Evolutionary conservation across 2,888 invertebrate species (phyloP).

Genomic region (Andrena marginata): DNA sequence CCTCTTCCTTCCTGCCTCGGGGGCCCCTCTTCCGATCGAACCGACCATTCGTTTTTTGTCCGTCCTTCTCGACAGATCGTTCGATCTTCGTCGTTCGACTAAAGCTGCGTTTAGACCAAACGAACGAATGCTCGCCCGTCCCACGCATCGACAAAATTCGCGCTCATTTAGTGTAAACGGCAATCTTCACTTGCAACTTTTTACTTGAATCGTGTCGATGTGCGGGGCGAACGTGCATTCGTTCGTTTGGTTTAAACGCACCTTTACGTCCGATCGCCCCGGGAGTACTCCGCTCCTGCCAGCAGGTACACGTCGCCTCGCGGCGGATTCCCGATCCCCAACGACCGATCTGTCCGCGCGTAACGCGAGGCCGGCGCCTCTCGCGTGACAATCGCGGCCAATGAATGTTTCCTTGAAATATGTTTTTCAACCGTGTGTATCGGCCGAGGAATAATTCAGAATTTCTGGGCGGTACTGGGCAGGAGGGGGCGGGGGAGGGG

Average conservation of each 20-base stretch:
- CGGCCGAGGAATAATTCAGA: background rate
- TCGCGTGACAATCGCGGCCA: background rate
- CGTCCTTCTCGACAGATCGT: slow-evolving; percentile 73
- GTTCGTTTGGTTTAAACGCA: too few species aligned
- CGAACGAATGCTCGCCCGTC: too few species aligned
- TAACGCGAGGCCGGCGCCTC: background rate
- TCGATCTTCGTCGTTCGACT: slow-evolving; percentile 74
- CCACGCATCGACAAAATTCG: too few species aligned
- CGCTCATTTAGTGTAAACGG: too few species aligned
- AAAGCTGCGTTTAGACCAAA: too few species aligned
- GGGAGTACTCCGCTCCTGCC: slow-evolving; percentile 4
- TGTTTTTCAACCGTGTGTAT: background rate
- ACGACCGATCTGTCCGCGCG: background rate
- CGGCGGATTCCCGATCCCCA: background rate
- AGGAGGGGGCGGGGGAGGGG: too few species aligned
- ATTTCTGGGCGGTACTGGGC: too few species aligned
- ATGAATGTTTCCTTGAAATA: background rate
- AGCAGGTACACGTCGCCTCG: too few species aligned
- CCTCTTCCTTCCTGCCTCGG: slow-evolving; percentile 27
- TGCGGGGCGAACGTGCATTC: too few species aligned
- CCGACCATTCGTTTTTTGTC: slow-evolving; percentile 70
- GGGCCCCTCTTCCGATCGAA: slow-evolving; percentile 68
- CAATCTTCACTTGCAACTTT: too few species aligned
- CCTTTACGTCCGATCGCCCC: slow-evolving; percentile 72
- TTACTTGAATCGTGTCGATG: too few species aligned